Base-by-base conservation (phyloP, 2,888 invertebrate species). In the Eupithecia subfuscata region DNA sequence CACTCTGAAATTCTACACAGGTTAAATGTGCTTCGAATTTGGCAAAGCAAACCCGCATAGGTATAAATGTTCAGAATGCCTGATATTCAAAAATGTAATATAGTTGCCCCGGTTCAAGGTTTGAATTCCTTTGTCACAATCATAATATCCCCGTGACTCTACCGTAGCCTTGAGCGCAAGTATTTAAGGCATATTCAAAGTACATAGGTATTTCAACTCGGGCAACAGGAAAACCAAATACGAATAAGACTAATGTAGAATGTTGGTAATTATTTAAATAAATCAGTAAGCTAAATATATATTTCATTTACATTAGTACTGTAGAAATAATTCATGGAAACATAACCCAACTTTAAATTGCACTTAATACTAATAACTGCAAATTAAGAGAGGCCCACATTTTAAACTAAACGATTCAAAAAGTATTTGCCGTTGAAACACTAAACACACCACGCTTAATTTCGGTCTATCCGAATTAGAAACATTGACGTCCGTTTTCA, bases 1-100 rank as follows among this genome's bases (percentile, higher is more conserved):
- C 86, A 82, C 84, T 85, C 82, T 82, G 84, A 83, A 86, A 86
- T 85, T 83, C 84, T 84, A 45, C 8, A 67, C 9, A 67, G 37
- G 9, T 60, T 25, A 5, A 40, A 65, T n/a, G 37, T 37, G 40
- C 43, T 16, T 40, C 25, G 68, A 68, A 68, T 43, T 43, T 68
- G 34, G 18, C 64, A 68, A 45, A 68, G 25, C 16, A 43, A 68
- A 22, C 25, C 14, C 18, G 37, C 25, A 14, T 68, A 30, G 30
- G 30, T 30, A 22, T 25, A 22, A 56, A 56, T 56, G 4, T 56
- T 12, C 25, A 14, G 60, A 25, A 43, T 45, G 16, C 22, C 25
- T 40, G 68, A 43, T 43, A 43, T 68, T 43, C 25, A 68, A 68
- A 34, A 22, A 18, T 43, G 12, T 43, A 1, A 43, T 16, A 45